Evolutionary conservation across 2,888 invertebrate genomes (phyloP), one percentile per base, ranked within the genome.

Genomic region (Torymus aiolomorphi): DNA sequence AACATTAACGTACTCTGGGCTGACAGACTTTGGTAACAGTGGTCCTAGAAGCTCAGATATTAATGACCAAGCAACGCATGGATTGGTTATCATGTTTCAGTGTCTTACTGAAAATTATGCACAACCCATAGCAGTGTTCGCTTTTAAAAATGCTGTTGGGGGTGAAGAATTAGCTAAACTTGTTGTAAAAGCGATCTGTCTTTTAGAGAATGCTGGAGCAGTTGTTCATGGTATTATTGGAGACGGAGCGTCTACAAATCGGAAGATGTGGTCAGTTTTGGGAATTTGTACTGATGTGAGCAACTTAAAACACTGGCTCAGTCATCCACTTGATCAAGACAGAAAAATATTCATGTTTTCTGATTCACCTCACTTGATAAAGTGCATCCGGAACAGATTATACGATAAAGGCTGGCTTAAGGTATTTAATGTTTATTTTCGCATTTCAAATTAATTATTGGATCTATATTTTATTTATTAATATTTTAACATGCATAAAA

Each of bases 71-170:
- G 80, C 81, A 14, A 80, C 70, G 12, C 75, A 84, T 63, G 83
- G 80, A 12, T 77, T 84, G 11, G 81, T 82, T 0, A 79, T 78
- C 42, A 13, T 82, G 72, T 84, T 83, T 70, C 84, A 84, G 75
- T 66, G 80, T 49, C 42, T 83, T 0, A 16, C 42, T 16, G 83
- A 81, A 42, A 75, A 20, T 0, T 82, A 80, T 56, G 57, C 82
- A 2, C 83, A 84, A 63, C 83, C 84, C 0, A 78, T 84, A 42
- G 83, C 70, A 0, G 82, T 82, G 20, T 82, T 84, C 63, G 83
- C 83, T 1, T 84, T 82, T 16, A 80, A 79, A 63, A 78, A 69
- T 59, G 8, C 81, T 1, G 81, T 83, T 0, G 31, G 57, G 0
- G 80, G 83, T 4, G 79, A 82, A 20, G 76, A 78, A 24, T 54